Conservation (phyloP, 1,140 invertebrate genomes). For the Drosophila elegans region DNA sequence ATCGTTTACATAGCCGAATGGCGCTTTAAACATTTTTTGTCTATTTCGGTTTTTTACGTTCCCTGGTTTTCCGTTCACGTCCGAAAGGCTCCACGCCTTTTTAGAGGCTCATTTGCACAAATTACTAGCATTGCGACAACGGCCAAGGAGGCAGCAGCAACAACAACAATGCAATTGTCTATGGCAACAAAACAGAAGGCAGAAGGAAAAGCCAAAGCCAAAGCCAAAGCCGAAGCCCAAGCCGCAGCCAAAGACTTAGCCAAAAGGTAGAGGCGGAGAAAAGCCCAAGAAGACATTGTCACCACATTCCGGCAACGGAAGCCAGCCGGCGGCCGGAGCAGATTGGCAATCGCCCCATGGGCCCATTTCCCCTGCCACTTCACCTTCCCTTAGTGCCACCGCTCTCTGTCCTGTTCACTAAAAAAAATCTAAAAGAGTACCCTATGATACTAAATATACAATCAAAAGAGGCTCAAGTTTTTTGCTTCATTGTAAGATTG, state of each 20-base stretch:
- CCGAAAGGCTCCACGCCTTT: constrained; percentile 56
- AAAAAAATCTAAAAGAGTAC: neutral
- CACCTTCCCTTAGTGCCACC: neutral
- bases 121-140: constrained; percentile 78
- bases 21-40: constrained; percentile 65
- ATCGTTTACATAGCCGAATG: constrained; percentile 64
- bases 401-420: neutral
- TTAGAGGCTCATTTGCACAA: constrained; percentile 81
- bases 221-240: constrained; percentile 6
- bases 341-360: constrained; percentile 74
- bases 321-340: constrained; percentile 54
- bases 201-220: constrained; percentile 38
- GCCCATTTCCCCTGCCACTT: constrained; percentile 26
- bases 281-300: constrained; percentile 67
- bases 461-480: no score
- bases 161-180: constrained; percentile 74
- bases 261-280: constrained; percentile 43
- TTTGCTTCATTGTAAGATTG: no score
- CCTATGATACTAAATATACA: no score
- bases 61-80: constrained; percentile 19
- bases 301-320: constrained; percentile 81
- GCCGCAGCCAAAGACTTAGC: constrained; percentile 12
- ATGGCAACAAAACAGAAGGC: constrained; percentile 12
- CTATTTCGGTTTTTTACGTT: constrained; percentile 26
- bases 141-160: constrained; percentile 45